A percentile compares a stretch with the other conserved stretches of the same genome.
Evolutionary conservation across 2,113 vertebrate genomes (phyloP).

Genomic region (Trachemys scripta): DNA sequence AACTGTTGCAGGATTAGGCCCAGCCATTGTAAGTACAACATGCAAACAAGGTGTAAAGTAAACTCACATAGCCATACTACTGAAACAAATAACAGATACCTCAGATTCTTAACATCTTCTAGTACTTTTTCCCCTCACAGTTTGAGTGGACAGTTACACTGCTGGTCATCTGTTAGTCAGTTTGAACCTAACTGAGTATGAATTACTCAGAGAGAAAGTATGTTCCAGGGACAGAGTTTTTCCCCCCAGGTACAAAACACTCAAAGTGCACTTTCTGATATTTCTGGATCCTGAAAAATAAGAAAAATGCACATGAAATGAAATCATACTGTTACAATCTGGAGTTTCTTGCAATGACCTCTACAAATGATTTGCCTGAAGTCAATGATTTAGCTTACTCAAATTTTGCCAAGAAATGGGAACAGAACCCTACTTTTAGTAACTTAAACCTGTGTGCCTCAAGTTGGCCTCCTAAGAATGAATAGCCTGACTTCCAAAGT

Average conservation of each 20-base stretch:
- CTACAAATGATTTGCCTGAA: not conserved
- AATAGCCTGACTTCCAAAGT: not conserved
- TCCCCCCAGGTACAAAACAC: not conserved
- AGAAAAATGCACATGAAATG: not conserved
- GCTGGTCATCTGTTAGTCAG: not conserved
- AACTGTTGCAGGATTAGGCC: not conserved
- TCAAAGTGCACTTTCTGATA: slow-evolving; percentile 52
- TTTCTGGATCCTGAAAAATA: slow-evolving; percentile 52
- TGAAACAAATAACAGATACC: slow-evolving; percentile 64
- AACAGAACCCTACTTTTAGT: not conserved
- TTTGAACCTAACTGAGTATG: slow-evolving; percentile 20
- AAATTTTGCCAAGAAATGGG: not conserved
- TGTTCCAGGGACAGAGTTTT: slow-evolving; percentile 10
- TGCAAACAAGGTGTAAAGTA: slow-evolving; percentile 18
- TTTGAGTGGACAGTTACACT: slow-evolving; percentile 11
- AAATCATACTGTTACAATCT: slow-evolving; percentile 39
- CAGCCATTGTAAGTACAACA: slow-evolving; percentile 11
- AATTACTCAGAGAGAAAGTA: not conserved
- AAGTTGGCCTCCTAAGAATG: not conserved
- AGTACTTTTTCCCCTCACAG: not conserved
- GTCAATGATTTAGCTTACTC: not conserved
- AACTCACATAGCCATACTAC: slow-evolving; percentile 66
- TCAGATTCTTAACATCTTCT: slow-evolving; percentile 16
- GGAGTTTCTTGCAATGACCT: slow-evolving; percentile 13
- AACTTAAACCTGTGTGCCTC: slow-evolving; percentile 4